Conservation (phyloP, 2,888 invertebrate species). For the Gymnocheta viridis region DNA sequence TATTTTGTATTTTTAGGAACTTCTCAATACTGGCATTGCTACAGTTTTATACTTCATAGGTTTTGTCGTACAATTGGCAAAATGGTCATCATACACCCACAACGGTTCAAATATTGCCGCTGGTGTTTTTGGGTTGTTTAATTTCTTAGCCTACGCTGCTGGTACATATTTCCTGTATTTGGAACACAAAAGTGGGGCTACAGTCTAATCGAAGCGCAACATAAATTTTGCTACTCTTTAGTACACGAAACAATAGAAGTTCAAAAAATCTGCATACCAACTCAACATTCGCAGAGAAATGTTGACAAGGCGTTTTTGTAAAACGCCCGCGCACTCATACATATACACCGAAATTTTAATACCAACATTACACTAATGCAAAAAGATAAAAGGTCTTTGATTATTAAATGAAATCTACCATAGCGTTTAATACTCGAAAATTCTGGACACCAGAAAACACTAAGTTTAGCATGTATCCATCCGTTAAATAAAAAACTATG, state of each 20-base stretch:
- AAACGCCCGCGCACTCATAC: constrained; percentile 30
- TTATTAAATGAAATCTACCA: not conserved
- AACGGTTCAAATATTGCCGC: constrained; percentile 87
- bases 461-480: not conserved
- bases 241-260: constrained; percentile 17
- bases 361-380: constrained; percentile 5
- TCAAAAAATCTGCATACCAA: constrained; percentile 39
- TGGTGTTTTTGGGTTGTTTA: constrained; percentile 93
- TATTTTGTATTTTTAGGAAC: constrained; percentile 86
- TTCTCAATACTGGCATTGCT: constrained; percentile 88
- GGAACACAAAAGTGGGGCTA: constrained; percentile 86
- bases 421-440: not conserved
- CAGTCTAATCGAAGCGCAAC: constrained; percentile 40
- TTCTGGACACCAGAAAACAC: not conserved
- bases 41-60: constrained; percentile 89
- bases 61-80: constrained; percentile 89
- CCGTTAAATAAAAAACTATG: not conserved
- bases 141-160: constrained; percentile 89
- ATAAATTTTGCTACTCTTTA: constrained; percentile 10
- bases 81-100: constrained; percentile 82
- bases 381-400: not conserved
- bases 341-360: constrained; percentile 29
- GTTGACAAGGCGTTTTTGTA: constrained; percentile 19
- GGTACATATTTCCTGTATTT: constrained; percentile 89
- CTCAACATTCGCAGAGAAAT: constrained; percentile 3